Percentiles rank a stretch among this genome's conserved stretches.
phyloP scores from a whole-genome alignment of 1,140 invertebrate species.

The Paracyclopina nana region DNA sequence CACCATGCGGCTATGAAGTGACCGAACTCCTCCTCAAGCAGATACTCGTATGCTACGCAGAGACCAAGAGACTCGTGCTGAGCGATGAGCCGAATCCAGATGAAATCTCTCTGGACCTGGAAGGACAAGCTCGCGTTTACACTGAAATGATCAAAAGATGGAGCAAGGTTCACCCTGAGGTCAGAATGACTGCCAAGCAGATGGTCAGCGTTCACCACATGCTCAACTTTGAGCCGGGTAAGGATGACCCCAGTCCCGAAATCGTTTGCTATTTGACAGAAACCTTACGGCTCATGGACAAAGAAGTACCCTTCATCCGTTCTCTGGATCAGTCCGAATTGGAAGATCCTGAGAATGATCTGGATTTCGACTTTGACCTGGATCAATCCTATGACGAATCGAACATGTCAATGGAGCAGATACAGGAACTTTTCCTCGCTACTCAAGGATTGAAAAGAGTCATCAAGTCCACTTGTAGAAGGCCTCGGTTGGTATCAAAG shows the following conservation, averaged over 20 bases:
- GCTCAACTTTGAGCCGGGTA: not conserved
- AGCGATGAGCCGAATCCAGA: not conserved
- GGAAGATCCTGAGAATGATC: no score
- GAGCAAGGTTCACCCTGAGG: not conserved
- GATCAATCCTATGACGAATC: no score
- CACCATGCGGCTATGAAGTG: not conserved
- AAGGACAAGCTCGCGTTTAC: not conserved
- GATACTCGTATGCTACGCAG: not conserved
- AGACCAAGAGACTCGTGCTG: not conserved
- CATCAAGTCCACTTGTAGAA: not conserved
- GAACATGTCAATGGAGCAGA: slow-evolving; percentile 2
- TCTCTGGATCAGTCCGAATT: no score
- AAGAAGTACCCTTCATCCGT: no score
- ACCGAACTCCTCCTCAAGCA: not conserved
- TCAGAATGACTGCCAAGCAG: slow-evolving; percentile 1
- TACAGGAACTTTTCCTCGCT: not conserved
- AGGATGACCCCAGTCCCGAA: not conserved
- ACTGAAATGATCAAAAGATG: not conserved
- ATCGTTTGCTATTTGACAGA: no score
- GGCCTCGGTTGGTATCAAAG: slow-evolving; percentile 2
- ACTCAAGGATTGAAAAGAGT: not conserved
- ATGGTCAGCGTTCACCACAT: slow-evolving; percentile 7
- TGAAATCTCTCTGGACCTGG: not conserved
- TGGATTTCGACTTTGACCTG: no score
- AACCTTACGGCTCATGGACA: no score